Evolutionary conservation across 1,140 invertebrate genomes (phyloP).

Genomic region (Archivesica marissinica): DNA sequence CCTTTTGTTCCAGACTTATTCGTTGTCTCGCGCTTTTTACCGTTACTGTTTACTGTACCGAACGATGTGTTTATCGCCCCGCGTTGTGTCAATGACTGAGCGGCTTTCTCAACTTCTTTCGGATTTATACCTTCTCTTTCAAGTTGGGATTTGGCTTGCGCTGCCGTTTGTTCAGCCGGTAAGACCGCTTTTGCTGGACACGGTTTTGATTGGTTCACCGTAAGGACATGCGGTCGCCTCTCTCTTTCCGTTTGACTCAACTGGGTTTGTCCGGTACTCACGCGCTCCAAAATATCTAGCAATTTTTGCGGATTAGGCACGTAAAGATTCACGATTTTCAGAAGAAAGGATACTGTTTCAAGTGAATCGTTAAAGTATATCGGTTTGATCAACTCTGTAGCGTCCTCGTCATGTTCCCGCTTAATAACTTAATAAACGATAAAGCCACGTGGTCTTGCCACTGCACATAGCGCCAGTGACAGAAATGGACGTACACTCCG

Average conservation of each 20-base stretch:
- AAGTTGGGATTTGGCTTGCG: conserved; percentile 22
- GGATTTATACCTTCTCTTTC: conserved; percentile 33
- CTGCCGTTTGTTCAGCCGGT: no score
- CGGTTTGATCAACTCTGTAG: no score
- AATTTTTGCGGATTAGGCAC: conserved; percentile 53
- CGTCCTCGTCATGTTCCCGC: no score
- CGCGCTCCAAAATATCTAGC: conserved; percentile 46
- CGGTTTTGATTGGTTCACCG: not conserved
- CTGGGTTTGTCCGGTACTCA: not conserved
- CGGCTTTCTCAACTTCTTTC: not conserved
- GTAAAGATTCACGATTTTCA: conserved; percentile 35
- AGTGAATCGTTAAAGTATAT: conserved; percentile 18
- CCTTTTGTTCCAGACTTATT: not conserved
- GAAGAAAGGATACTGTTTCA: conserved; percentile 21
- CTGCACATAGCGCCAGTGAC: conserved; percentile 13
- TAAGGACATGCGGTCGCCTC: not conserved
- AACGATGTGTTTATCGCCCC: no score
- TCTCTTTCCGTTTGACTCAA: conserved; percentile 1
- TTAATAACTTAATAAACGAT: conserved; percentile 7
- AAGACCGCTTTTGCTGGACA: conserved; percentile 7
- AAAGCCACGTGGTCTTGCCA: conserved; percentile 18
- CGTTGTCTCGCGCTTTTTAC: not conserved
- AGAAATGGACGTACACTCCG: conserved; percentile 27
- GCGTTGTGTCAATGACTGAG: conserved; percentile 10
- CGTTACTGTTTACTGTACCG: not conserved